Evolutionary conservation across 1,140 invertebrate species (phyloP).

Genomic region (Agraylea sexmaculata): DNA sequence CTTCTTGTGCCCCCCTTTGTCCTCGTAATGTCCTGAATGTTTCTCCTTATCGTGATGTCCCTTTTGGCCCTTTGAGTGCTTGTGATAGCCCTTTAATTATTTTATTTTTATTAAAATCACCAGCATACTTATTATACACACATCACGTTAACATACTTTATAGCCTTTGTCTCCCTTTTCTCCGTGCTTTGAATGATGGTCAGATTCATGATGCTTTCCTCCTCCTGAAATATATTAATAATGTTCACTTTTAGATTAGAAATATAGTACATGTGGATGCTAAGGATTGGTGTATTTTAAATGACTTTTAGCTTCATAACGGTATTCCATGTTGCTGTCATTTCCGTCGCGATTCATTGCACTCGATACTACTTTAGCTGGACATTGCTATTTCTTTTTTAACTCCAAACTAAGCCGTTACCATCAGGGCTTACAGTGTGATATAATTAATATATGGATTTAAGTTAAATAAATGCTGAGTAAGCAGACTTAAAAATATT

Average conservation of each 20-base stretch:
- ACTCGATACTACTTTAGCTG: no score
- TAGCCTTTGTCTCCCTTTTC: conserved; percentile 48
- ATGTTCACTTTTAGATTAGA: conserved; percentile 1
- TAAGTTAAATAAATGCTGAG: no score
- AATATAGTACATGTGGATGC: not conserved
- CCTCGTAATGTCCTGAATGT: conserved; percentile 54
- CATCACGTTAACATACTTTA: conserved; percentile 27
- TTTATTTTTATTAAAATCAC: conserved; percentile 4
- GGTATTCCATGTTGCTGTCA: no score
- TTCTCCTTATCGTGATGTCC: conserved; percentile 59
- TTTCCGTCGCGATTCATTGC: no score
- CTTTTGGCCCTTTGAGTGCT: conserved; percentile 48
- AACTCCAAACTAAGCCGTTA: no score
- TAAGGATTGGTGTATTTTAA: no score
- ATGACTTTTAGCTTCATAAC: no score
- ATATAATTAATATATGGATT: no score
- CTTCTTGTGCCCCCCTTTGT: conserved; percentile 61
- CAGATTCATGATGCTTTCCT: conserved; percentile 31
- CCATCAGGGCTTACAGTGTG: no score
- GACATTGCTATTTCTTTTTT: no score
- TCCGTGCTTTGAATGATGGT: conserved; percentile 43
- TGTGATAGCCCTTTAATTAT: conserved; percentile 34
- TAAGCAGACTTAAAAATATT: no score
- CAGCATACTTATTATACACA: not conserved
- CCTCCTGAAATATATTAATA: conserved; percentile 25